Percentiles rank a stretch among this genome's conserved stretches.
Evolutionary conservation across 2,888 invertebrate species (phyloP).

Genomic region (Harpagoxenus sublaevis): DNA sequence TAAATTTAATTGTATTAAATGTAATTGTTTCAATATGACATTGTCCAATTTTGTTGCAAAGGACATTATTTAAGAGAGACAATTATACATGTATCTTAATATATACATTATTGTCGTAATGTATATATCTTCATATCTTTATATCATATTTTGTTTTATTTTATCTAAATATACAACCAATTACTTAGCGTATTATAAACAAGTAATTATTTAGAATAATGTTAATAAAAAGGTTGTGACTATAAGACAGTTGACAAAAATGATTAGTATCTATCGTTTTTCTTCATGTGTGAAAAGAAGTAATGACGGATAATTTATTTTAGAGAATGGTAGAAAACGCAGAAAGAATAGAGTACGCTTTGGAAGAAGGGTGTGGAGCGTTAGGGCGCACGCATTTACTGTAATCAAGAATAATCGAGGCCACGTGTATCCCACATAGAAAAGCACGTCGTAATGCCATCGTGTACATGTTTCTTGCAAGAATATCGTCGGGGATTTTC

Average conservation of each 20-base stretch:
- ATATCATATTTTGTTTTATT: neutral
- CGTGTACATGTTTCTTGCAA: neutral
- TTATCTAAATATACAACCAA: neutral
- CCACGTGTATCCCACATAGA: neutral
- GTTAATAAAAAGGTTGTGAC: neutral
- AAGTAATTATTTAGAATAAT: neutral
- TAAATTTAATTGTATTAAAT: conserved; percentile 12
- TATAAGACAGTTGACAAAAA: conserved; percentile 8
- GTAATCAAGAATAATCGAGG: conserved; percentile 44
- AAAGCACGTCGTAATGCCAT: neutral
- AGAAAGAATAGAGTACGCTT: neutral
- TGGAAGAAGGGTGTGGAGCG: neutral
- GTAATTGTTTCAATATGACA: neutral
- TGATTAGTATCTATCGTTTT: conserved; percentile 26
- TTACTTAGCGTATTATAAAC: neutral
- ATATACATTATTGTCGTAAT: too few relatives aligned
- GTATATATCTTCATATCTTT: neutral
- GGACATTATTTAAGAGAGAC: neutral
- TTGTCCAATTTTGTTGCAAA: neutral
- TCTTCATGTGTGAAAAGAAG: neutral
- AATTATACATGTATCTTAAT: too few relatives aligned
- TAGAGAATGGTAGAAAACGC: conserved; percentile 14
- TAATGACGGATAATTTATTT: conserved; percentile 53
- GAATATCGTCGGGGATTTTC: conserved; percentile 39
- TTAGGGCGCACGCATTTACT: neutral